Evolutionary conservation across 2,113 vertebrate genomes (phyloP).

Genomic region (Hydrochoerus hydrochaeris): DNA sequence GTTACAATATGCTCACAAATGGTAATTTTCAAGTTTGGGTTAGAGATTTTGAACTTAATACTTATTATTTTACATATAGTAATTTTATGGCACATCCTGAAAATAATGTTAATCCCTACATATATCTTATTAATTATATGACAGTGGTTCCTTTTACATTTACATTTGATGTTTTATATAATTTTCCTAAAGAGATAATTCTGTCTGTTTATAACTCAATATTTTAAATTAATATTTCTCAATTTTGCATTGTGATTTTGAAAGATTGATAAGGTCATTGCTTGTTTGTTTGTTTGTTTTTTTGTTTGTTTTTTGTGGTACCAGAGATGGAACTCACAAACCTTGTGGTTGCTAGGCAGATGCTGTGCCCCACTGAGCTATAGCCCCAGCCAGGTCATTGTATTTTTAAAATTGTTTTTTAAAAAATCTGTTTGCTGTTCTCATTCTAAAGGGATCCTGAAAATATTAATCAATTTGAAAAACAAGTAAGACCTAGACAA

Average conservation of each 20-base stretch:
- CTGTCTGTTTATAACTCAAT: neutral
- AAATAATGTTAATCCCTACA: neutral
- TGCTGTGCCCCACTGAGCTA: too few species aligned
- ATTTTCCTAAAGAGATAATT: neutral
- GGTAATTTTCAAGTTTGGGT: neutral
- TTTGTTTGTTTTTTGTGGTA: neutral
- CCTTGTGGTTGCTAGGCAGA: too few species aligned
- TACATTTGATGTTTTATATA: neutral
- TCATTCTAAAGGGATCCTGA: neutral
- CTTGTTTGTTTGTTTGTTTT: neutral
- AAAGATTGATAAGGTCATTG: neutral
- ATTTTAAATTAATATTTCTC: neutral
- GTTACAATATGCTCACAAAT: neutral
- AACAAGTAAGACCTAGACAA: neutral
- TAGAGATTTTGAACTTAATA: neutral
- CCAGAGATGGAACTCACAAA: too few species aligned
- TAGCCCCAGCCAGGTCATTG: neutral
- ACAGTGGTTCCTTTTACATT: constrained; percentile 10
- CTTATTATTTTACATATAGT: neutral
- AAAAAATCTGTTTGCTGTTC: neutral
- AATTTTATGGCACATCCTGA: neutral
- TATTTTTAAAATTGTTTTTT: neutral
- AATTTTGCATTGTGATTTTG: neutral
- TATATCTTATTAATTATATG: neutral
- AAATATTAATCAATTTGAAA: neutral